A percentile compares a stretch with the other conserved stretches of the same genome.
Evolutionary conservation across 2,797 vertebrate genomes (phyloP).

Genomic region (Pampus argenteus): DNA sequence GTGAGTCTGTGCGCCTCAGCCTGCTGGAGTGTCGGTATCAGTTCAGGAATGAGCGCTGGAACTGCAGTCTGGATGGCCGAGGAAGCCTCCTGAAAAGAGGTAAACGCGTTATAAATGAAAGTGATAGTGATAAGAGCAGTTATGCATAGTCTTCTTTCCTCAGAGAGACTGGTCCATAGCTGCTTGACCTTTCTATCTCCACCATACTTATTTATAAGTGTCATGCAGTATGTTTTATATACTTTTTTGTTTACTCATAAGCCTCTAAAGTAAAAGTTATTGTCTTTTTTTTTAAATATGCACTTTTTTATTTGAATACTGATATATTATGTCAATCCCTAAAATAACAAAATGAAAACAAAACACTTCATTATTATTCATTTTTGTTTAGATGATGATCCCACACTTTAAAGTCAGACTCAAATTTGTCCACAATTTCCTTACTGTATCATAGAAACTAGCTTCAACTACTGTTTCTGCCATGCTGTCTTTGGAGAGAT

Average conservation of each 20-base stretch:
- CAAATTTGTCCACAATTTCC: not conserved
- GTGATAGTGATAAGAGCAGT: not conserved
- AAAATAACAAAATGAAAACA: not conserved
- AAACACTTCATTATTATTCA: too few species aligned
- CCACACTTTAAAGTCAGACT: not conserved
- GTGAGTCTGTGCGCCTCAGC: slow-evolving; percentile 93
- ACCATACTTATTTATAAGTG: not conserved
- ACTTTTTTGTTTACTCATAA: too few species aligned
- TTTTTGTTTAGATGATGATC: slow-evolving; percentile 1
- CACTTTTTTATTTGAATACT: too few species aligned
- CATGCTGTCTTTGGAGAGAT: not conserved
- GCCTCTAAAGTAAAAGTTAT: too few species aligned
- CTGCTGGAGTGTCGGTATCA: slow-evolving; percentile 95
- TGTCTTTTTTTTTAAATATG: too few species aligned
- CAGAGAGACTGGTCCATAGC: slow-evolving; percentile 11
- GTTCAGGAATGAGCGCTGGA: slow-evolving; percentile 97
- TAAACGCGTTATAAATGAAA: not conserved
- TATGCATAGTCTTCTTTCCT: not conserved
- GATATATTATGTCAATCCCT: not conserved
- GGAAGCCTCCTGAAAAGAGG: slow-evolving; percentile 94
- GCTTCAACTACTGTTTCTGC: not conserved
- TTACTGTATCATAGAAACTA: not conserved
- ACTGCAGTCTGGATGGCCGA: slow-evolving; percentile 96
- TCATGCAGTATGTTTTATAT: not conserved
- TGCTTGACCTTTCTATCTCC: not conserved